Percentiles rank a stretch among this genome's conserved stretches.
phyloP scores from a whole-genome alignment of 2,797 vertebrate species.

The Acestrorhynchus altus region DNA sequence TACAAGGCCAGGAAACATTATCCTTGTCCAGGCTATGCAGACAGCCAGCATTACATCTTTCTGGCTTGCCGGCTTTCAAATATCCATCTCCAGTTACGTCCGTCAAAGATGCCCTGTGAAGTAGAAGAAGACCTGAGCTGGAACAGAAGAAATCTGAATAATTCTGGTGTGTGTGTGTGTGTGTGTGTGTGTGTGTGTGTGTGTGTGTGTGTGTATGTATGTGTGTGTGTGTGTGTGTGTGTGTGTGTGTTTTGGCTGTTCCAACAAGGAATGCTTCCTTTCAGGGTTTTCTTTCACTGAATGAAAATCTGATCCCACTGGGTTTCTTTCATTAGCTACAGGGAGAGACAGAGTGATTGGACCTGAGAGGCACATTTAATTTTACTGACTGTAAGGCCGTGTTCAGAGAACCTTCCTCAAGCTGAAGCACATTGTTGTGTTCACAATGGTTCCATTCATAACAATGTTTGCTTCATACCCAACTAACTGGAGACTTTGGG shows the following conservation, averaged over 20 bases:
- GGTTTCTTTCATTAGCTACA: background rate
- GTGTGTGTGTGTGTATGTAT: too few species aligned
- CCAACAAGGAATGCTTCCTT: background rate
- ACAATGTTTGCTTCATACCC: too few species aligned
- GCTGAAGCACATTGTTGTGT: too few species aligned
- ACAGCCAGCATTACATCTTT: conserved; percentile 36
- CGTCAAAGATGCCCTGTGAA: background rate
- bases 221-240: too few species aligned
- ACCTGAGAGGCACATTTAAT: background rate
- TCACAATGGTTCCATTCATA: too few species aligned
- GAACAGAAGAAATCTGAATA: too few species aligned
- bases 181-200: too few species aligned
- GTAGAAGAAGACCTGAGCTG: background rate
- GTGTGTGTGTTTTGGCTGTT: background rate
- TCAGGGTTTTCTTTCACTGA: background rate
- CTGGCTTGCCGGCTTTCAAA: conserved; percentile 23
- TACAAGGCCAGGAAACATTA: conserved; percentile 72
- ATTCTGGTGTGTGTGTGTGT: too few species aligned
- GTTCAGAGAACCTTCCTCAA: too few species aligned
- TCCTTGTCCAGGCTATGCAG: conserved; percentile 53
- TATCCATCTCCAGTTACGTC: conserved; percentile 27
- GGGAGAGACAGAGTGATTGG: conserved; percentile 5
- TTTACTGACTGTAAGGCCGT: too few species aligned
- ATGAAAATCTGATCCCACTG: background rate
- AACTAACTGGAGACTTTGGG: too few species aligned